Conservation (phyloP, 2,797 vertebrate species). For the Myotis vivesi region DNA sequence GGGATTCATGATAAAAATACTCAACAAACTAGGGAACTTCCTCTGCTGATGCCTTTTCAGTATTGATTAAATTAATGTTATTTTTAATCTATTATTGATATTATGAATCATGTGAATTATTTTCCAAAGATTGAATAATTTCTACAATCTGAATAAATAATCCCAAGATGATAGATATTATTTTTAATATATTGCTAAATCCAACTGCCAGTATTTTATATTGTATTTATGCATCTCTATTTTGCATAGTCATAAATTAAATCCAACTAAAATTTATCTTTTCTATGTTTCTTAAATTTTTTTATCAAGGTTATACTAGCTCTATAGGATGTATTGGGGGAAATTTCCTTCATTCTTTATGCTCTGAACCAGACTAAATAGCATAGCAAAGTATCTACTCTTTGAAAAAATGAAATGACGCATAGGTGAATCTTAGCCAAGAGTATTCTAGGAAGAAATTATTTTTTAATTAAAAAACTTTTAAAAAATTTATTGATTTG, state of each 20-base stretch:
- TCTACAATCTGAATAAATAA: background rate
- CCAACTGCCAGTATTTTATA: background rate
- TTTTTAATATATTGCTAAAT: background rate
- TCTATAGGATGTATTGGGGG: background rate
- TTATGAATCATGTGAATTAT: background rate
- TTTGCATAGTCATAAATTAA: background rate
- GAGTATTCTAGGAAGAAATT: background rate
- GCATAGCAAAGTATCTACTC: background rate
- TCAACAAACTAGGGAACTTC: background rate
- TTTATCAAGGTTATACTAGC: background rate
- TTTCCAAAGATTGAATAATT: background rate
- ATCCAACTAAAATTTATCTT: background rate
- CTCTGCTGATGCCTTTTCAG: background rate
- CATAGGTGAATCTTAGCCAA: background rate
- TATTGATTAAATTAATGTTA: background rate
- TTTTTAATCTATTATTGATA: conserved; percentile 29
- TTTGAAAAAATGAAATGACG: conserved; percentile 31
- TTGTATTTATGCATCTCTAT: background rate
- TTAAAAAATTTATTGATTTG: background rate
- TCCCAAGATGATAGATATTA: background rate
- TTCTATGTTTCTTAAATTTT: background rate
- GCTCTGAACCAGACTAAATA: background rate
- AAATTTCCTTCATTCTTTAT: conserved; percentile 8
- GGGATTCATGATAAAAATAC: background rate
- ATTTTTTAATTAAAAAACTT: background rate